Evolutionary conservation across 2,888 invertebrate genomes (phyloP).

Genomic region (Baccha elongata): DNA sequence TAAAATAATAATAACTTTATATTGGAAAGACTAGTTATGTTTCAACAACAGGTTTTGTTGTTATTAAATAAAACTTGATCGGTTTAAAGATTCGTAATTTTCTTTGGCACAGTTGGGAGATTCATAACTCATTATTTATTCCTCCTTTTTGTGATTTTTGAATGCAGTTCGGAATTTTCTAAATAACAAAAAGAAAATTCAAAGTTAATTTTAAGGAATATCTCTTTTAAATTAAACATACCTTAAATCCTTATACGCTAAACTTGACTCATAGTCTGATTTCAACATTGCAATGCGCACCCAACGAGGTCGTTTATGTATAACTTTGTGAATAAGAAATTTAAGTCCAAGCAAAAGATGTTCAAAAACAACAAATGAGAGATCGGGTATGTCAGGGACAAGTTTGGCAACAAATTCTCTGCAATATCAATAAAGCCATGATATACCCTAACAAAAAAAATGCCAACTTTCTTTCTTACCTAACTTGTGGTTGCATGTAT

Average conservation of each 20-base stretch:
- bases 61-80: not conserved
- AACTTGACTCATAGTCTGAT: slow-evolving; percentile 85
- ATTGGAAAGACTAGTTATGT: slow-evolving; percentile 42
- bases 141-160: slow-evolving; percentile 76
- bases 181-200: slow-evolving; percentile 16
- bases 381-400: slow-evolving; percentile 79
- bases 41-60: slow-evolving; percentile 1
- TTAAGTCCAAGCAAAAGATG: slow-evolving; percentile 87
- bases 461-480: slow-evolving; percentile 77
- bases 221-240: slow-evolving; percentile 53
- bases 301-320: slow-evolving; percentile 88
- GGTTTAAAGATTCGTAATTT: not conserved
- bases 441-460: not conserved
- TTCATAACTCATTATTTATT: slow-evolving; percentile 46
- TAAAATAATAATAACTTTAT: slow-evolving; percentile 9
- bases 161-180: slow-evolving; percentile 79
- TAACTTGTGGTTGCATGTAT: slow-evolving; percentile 86
- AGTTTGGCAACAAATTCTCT: slow-evolving; percentile 80
- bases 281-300: slow-evolving; percentile 86
- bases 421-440: not conserved
- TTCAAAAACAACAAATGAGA: slow-evolving; percentile 87
- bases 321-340: slow-evolving; percentile 86
- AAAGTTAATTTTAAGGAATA: not conserved
- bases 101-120: slow-evolving; percentile 47
- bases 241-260: slow-evolving; percentile 84